Base-by-base conservation (phyloP, 2,113 vertebrate genomes). In the Sialia sialis region DNA sequence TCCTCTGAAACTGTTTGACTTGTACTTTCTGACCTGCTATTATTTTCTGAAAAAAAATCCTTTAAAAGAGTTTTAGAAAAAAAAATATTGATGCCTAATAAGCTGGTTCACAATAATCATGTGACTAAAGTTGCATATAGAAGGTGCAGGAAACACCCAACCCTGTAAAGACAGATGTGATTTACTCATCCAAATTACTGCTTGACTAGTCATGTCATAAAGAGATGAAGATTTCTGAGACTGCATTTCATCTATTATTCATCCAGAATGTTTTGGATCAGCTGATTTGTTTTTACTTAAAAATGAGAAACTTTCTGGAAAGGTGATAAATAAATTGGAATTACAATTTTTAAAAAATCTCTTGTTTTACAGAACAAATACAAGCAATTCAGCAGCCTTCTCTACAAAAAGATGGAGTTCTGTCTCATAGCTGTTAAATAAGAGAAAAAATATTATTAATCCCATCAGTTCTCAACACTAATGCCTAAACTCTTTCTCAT, bases 71-170 rank as follows among this genome's bases (percentile, higher is more conserved):
- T 68, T 87, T 49, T 34, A 11, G 16, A 34, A 88, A 55, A n/a
- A n/a, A 74, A 73, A 52, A 15, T 13, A 5, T 16, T 44, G n/a
- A 25, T 69, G 23, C 18, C 75, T 79, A 49, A 18, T 48, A 59
- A 79, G 23, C 7, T 63, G 6, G 36, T 76, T 90, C 36, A 55
- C 48, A 92, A 38, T 7, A 79, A 27, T 49, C 48, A 38, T 11
- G 39, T 0, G 1, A 34, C 10, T 54, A 9, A 55, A 26, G 49
- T 0, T n/a, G 18, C 15, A 41, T 11, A 49, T 11, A 38, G 32
- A 73, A 89, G 34, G 14, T 62, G 52, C 20, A 59, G 22, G 34
- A 81, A 64, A 34, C 29, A 54, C 36, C n/a, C 21, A 81, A 15
- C 14, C 38, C 34, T 51, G 14, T 51, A 66, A 62, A 84, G 34